Evolutionary conservation across 35 echinoderm and acorn worm species (phyloP).

Genomic region (Strongylocentrotus purpuratus): DNA sequence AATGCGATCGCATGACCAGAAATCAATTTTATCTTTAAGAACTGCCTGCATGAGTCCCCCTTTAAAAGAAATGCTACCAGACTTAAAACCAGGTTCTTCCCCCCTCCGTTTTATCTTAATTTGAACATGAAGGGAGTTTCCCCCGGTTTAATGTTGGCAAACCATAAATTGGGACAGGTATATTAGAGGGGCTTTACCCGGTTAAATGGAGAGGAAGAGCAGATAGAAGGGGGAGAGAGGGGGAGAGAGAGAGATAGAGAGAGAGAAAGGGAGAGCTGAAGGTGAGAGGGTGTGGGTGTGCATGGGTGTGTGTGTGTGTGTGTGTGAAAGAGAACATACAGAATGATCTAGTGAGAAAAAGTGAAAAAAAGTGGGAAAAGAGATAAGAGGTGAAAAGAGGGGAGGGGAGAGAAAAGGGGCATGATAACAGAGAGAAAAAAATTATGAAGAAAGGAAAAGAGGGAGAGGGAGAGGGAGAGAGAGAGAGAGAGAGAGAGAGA

Average conservation of each 20-base stretch:
- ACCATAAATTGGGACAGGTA: not conserved
- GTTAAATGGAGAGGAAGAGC: not conserved
- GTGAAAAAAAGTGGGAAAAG: too few relatives aligned
- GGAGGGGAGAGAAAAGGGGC: not conserved
- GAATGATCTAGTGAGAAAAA: too few relatives aligned
- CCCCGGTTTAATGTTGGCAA: not conserved
- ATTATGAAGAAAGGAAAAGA: not conserved
- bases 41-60: not conserved
- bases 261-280: not conserved
- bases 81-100: not conserved
- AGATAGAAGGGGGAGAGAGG: too few relatives aligned
- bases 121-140: conserved; percentile 6
- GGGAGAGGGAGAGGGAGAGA: not conserved
- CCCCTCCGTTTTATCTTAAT: not conserved
- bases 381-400: not conserved
- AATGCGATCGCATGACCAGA: too few relatives aligned
- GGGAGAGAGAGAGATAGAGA: not conserved
- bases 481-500: not conserved
- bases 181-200: not conserved
- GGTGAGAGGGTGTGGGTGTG: not conserved
- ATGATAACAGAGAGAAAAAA: not conserved
- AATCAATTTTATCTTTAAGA: too few relatives aligned
- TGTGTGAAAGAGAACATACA: too few relatives aligned
- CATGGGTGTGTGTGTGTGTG: not conserved
- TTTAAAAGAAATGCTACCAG: not conserved